phyloP scores from a whole-genome alignment of 2,113 vertebrate species.

The Engraulis encrasicolus region DNA sequence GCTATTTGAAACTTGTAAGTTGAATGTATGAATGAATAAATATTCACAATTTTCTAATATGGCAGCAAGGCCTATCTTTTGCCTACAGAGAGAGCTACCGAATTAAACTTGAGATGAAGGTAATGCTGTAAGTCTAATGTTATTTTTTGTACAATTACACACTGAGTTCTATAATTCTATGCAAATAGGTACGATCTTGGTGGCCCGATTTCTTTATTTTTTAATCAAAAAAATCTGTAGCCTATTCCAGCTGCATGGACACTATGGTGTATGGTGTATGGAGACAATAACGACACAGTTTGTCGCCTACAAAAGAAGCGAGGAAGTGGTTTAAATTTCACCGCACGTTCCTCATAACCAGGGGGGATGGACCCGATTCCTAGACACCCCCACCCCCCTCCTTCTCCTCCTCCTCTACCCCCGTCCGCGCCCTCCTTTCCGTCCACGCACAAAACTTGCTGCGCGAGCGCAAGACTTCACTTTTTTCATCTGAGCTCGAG shows the following conservation, averaged over 20 bases:
- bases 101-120: no score
- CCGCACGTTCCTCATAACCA: conserved; percentile 3
- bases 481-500: conserved; percentile 1
- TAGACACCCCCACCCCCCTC: not conserved
- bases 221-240: not conserved
- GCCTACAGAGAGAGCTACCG: no score
- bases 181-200: no score
- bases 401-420: no score
- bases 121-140: no score
- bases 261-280: not conserved
- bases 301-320: not conserved
- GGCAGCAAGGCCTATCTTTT: no score
- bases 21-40: no score
- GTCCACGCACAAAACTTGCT: conserved; percentile 30
- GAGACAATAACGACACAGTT: not conserved
- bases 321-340: conserved; percentile 5
- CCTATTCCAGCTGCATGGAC: not conserved
- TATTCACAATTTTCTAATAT: no score
- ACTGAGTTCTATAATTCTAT: no score
- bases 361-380: conserved; percentile 28
- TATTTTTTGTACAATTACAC: no score
- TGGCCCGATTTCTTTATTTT: no score
- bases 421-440: not conserved
- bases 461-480: conserved; percentile 28
- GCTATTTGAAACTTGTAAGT: not conserved